A percentile compares a stretch with the other conserved stretches of the same genome.
These are phyloP conservation scores for Amyelois transitella DNA, from an alignment of 1,140 invertebrate species.

Conservation along the genomic window DNA sequence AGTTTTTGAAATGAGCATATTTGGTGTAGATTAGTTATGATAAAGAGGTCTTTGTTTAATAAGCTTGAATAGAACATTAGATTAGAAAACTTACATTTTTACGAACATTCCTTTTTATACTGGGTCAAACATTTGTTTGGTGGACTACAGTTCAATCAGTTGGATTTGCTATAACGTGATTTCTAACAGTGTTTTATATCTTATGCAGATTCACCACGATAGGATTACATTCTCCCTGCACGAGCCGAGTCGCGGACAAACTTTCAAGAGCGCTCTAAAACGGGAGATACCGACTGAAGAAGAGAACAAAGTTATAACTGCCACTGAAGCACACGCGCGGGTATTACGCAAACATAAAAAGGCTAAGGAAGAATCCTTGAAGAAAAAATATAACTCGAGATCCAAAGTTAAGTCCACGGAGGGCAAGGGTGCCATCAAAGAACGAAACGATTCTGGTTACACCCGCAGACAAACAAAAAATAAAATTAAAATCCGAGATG, in stretches of 20 bases:
- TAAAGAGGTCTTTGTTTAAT: no score
- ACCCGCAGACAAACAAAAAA: conserved; percentile 36
- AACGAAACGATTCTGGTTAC: conserved; percentile 48
- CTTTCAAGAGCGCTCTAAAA: conserved; percentile 61
- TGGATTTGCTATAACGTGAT: neutral
- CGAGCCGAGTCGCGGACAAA: conserved; percentile 57
- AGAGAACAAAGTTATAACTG: conserved; percentile 21
- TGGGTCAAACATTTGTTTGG: no score
- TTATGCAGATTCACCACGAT: conserved; percentile 63
- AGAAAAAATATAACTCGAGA: conserved; percentile 33
- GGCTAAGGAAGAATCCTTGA: conserved; percentile 19
- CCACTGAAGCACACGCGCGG: conserved; percentile 16
- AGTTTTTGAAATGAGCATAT: no score
- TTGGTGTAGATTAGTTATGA: no score
- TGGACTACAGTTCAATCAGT: no score
- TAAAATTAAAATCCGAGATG: conserved; percentile 54
- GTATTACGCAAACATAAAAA: conserved; percentile 28
- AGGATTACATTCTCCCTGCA: conserved; percentile 61
- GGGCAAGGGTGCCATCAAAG: conserved; percentile 48
- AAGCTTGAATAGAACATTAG: no score
- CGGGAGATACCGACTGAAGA: conserved; percentile 35
- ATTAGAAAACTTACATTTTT: no score
- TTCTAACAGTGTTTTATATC: neutral
- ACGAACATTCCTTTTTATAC: no score
- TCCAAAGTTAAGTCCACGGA: conserved; percentile 32